phyloP scores from a whole-genome alignment of 2,113 vertebrate species.

The Larimichthys crocea region DNA sequence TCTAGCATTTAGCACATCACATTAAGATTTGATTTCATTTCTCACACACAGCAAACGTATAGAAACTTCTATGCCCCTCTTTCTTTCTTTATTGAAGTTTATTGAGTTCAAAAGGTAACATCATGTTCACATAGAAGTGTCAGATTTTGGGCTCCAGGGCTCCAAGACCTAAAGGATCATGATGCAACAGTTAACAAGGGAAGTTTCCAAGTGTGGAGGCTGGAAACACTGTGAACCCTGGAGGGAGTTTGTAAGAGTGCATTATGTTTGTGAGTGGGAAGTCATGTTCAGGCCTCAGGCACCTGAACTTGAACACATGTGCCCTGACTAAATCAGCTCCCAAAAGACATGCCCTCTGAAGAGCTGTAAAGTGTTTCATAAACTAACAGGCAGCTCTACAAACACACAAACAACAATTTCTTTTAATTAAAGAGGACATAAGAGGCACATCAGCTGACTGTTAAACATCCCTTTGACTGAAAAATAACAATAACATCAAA shows the following conservation, averaged over 20 bases:
- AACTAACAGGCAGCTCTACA: conserved; percentile 46
- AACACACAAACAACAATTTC: conserved; percentile 65
- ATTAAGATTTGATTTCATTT: background rate
- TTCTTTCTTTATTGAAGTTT: conserved; percentile 4
- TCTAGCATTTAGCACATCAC: too few species aligned
- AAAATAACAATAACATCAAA: conserved; percentile 75
- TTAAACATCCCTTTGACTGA: conserved; percentile 57
- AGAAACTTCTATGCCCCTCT: background rate
- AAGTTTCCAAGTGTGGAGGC: conserved; percentile 27
- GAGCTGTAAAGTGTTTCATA: conserved; percentile 42
- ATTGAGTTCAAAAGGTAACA: background rate
- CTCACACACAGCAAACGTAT: background rate
- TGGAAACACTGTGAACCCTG: conserved; percentile 31
- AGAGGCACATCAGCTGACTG: conserved; percentile 47
- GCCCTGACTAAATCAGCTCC: conserved; percentile 46
- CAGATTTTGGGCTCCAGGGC: background rate
- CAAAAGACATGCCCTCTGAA: conserved; percentile 21
- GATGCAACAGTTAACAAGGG: conserved; percentile 52
- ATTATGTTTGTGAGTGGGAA: conserved; percentile 15
- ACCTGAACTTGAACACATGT: conserved; percentile 28
- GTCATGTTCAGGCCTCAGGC: conserved; percentile 45
- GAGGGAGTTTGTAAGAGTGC: conserved; percentile 48
- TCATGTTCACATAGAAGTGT: background rate
- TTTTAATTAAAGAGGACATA: conserved; percentile 68
- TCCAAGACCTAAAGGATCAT: conserved; percentile 15